These are phyloP conservation scores for Hylaea fasciaria DNA, from an alignment of 2,888 invertebrate genomes.

Conservation along the genomic window DNA sequence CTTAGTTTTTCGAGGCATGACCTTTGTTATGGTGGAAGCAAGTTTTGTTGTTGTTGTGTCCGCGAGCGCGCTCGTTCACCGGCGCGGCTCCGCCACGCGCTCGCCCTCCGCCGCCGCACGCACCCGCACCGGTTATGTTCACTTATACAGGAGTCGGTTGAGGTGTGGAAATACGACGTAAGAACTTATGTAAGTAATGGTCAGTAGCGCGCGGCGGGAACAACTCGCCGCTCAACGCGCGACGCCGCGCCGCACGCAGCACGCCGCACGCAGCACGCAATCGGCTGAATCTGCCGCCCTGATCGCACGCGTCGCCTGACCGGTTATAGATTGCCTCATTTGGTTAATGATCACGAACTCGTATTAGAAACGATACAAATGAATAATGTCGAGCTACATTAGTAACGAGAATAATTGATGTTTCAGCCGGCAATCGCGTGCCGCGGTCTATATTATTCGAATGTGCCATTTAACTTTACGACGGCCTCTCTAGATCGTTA, in stretches of 20 bases:
- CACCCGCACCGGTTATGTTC: not conserved
- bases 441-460: not conserved
- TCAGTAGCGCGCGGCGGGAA: not conserved
- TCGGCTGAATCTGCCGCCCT: not conserved
- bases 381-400: conserved; percentile 4
- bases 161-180: too few species aligned
- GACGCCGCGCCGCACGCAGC: conserved; percentile 1
- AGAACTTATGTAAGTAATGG: too few species aligned
- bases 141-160: too few species aligned
- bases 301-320: not conserved
- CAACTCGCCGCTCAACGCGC: too few species aligned
- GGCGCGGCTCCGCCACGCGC: not conserved
- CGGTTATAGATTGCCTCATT: conserved; percentile 17
- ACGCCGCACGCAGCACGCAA: not conserved
- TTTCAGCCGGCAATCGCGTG: not conserved
- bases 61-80: conserved; percentile 8
- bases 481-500: too few species aligned
- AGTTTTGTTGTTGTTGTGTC: conserved; percentile 22
- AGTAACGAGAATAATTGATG: conserved; percentile 1
- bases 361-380: conserved; percentile 10
- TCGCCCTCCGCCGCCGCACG: conserved; percentile 2
- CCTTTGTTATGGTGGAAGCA: conserved; percentile 22
- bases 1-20: conserved; percentile 32
- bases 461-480: too few species aligned
- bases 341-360: conserved; percentile 11